phyloP scores from a whole-genome alignment of 1,140 invertebrate genomes.

The Dreissena rostriformis region DNA sequence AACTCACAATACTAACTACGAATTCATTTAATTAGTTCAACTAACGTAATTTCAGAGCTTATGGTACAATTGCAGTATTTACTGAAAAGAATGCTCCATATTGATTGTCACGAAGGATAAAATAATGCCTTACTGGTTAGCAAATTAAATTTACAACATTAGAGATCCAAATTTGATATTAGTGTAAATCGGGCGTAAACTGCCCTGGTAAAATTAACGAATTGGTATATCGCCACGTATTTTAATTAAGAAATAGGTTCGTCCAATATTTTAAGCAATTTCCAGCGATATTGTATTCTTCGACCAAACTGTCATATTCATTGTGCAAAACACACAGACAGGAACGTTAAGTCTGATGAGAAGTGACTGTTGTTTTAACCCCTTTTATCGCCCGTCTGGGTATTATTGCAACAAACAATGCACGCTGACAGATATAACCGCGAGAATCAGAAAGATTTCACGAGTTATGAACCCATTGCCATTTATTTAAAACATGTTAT shows the following conservation, averaged over 20 bases:
- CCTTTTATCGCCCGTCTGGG: constrained; percentile 48
- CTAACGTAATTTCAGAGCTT: too few relatives aligned
- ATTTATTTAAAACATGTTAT: constrained; percentile 40
- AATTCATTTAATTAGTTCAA: too few relatives aligned
- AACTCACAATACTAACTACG: too few relatives aligned
- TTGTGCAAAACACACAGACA: constrained; percentile 54
- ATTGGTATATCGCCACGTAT: not conserved
- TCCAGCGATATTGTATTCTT: constrained; percentile 36
- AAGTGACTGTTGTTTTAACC: constrained; percentile 53
- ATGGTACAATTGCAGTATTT: too few relatives aligned
- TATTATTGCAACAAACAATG: constrained; percentile 43
- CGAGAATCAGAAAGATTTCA: constrained; percentile 41
- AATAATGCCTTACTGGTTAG: too few relatives aligned
- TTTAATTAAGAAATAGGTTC: constrained; percentile 59
- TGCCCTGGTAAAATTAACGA: too few relatives aligned
- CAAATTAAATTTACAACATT: too few relatives aligned
- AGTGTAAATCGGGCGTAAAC: too few relatives aligned
- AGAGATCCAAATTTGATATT: too few relatives aligned
- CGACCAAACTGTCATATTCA: constrained; percentile 26
- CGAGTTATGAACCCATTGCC: constrained; percentile 51
- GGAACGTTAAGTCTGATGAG: constrained; percentile 53
- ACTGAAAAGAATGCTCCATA: too few relatives aligned
- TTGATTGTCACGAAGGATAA: too few relatives aligned
- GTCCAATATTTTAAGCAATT: constrained; percentile 31
- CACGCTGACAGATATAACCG: constrained; percentile 44